Percentiles rank a stretch among this genome's conserved stretches.
Conservation (phyloP, 2,888 invertebrate genomes). For the Cynaeus angustus region DNA sequence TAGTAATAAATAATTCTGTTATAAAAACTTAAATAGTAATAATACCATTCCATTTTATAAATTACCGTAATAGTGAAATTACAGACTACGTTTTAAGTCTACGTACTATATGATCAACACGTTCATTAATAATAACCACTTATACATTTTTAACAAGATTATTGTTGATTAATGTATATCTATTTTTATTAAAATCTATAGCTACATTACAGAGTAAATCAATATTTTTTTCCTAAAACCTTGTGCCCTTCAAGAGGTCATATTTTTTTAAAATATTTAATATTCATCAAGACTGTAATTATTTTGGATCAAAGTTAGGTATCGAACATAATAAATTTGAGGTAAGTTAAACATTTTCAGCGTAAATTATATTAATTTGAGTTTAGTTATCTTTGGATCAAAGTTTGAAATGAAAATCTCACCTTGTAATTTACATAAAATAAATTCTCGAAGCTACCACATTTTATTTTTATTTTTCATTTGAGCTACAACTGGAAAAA, state of each 20-base stretch:
- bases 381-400: background rate
- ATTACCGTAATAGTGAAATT: background rate
- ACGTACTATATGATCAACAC: background rate
- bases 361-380: no score
- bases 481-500: background rate
- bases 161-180: background rate
- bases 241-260: background rate
- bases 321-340: no score
- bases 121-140: background rate
- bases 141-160: background rate
- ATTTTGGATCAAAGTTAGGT: no score
- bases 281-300: slow-evolving; percentile 1
- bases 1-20: no score
- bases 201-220: no score
- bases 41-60: background rate
- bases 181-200: background rate
- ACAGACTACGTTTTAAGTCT: background rate
- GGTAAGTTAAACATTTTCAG: no score
- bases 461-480: slow-evolving; percentile 2
- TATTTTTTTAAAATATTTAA: background rate
- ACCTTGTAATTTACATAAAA: background rate
- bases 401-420: no score
- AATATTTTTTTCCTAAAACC: background rate
- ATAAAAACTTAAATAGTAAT: no score
- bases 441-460: background rate